Evolutionary conservation across 2,888 invertebrate species (phyloP), one percentile per base, ranked within the genome.

Genomic region (Troglohyphantes excavatus): DNA sequence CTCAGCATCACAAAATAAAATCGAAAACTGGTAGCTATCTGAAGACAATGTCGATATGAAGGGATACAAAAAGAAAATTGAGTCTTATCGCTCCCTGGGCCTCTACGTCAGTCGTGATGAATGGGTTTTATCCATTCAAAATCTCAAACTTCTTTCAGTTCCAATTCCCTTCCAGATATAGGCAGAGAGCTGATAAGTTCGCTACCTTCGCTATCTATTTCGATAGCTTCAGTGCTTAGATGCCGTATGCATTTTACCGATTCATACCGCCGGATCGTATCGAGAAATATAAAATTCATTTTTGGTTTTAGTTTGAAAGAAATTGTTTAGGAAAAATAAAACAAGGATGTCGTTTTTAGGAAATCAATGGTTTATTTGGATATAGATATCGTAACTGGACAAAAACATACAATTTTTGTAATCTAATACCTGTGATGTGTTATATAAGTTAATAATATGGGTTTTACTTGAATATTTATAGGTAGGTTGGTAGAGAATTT

Each of bases 71-170:
- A 83, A 83, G 61, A 84, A 84, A 53, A 67, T 43, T 21, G 19
- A 23, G 53, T 67, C 84, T 84, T 84, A 84, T 84, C 84, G 63
- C 67, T 84, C 75, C 75, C 75, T 67, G 23, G 67, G 65, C 65
- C 75, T 70, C 26, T 70, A 59, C 53, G 70, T 59, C 82, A 46
- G 23, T 53, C 33, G 84, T 86, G 86, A 86, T 86, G 70, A 86
- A 86, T 86, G 86, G 29, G 79, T 79, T 78, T 86, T 86, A 86
- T 86, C 86, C 63, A 86, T 86, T 86, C 86, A 79, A 86, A 86
- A 79, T 86, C 85, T 78, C 26, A 61, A 75, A 75, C 67, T 84
- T 84, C 83, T 75, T 84, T 84, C 46, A 46, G 70, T 75, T 75
- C 75, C 53, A 75, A 65, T 84, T 75, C 46, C 59, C 72, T 61